Conservation (phyloP, 2,797 vertebrate species). For the Pachyuromys duprasi region DNA sequence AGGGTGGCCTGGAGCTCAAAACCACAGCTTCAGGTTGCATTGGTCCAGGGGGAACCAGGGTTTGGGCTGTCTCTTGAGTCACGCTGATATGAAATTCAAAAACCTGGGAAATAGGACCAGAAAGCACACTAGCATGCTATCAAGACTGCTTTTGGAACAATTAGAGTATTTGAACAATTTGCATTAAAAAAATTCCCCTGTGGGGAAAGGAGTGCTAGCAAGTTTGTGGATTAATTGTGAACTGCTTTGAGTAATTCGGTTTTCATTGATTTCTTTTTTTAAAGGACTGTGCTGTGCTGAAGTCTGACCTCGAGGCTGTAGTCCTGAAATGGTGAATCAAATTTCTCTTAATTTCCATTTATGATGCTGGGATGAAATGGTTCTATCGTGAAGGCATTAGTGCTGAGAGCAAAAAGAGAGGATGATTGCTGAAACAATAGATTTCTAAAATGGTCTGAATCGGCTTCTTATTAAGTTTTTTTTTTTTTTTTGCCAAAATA, state of each 20-base stretch:
- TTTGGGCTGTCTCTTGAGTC: slow-evolving; percentile 85
- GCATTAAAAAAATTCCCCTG: slow-evolving; percentile 56
- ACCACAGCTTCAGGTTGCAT: slow-evolving; percentile 90
- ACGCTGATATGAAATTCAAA: slow-evolving; percentile 66
- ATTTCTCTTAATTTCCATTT: slow-evolving; percentile 81
- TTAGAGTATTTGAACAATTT: slow-evolving; percentile 63
- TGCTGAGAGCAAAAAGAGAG: neutral
- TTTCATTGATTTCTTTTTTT: slow-evolving; percentile 39
- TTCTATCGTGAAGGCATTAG: slow-evolving; percentile 29
- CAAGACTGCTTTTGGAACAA: slow-evolving; percentile 70
- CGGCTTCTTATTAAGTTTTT: slow-evolving; percentile 60
- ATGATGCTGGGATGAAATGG: slow-evolving; percentile 40
- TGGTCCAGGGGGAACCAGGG: slow-evolving; percentile 87
- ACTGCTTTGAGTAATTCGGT: slow-evolving; percentile 54
- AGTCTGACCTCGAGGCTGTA: slow-evolving; percentile 67
- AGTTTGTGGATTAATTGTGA: slow-evolving; percentile 63
- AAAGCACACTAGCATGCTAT: slow-evolving; percentile 25
- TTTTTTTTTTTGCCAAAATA: slow-evolving; percentile 47
- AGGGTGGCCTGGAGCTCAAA: slow-evolving; percentile 89
- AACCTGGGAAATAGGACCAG: slow-evolving; percentile 59
- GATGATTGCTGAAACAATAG: neutral
- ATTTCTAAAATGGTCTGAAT: slow-evolving; percentile 61
- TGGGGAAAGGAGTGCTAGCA: slow-evolving; percentile 50
- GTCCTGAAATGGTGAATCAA: slow-evolving; percentile 72
- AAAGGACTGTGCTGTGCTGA: slow-evolving; percentile 21